Evolutionary conservation across 1,140 invertebrate species (phyloP), one percentile per base, ranked within the genome.

Genomic region (Drosophila novamexicana): DNA sequence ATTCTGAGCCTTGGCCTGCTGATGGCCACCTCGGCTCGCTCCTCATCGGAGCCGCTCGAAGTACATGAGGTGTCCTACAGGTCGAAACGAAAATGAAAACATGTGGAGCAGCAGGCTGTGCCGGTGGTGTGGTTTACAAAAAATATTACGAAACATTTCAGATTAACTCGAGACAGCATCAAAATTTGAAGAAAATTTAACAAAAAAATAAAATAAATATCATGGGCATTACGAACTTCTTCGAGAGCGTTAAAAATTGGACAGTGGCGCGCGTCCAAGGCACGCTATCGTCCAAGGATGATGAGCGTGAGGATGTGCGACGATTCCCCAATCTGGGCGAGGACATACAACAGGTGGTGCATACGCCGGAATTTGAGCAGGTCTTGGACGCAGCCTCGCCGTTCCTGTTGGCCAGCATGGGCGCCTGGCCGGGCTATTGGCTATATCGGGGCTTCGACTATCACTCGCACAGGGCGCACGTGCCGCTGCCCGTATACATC

Each of bases 391-490:
- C 80, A 0, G 75, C 70, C 1, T 72, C 79, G 2, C 88, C 88
- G 8, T 90, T 73, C 59, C 56, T 90, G 6, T 37, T 83, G 10
- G 80, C 76, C 49, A 72, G 79, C 4, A n/a, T 91, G 39, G 79
- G 89, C 8, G 75, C 80, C 1, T 90, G 88, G 88, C 88, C 88
- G 3, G 80, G 80, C 0, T 89, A 91, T 65, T 90, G 88, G 88
- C 14, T 81, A 8, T 91, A 77, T 29, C 54, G 88, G 3, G 88
- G 77, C 18, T 47, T 91, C 7, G 88, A 90, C 16, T 90, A 91
- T 58, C 86, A 89, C 16, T 52, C 73, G 7, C 75, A 81, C 16
- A 44, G 84, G 3, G 67, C 81, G 0, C 68, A 83, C 52, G 65
- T 85, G 3, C 82, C 84, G 1, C 14, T 91, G 49, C 70, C 73